phyloP scores from a whole-genome alignment of 2,888 invertebrate species.

The Steinernema carpocapsae region DNA sequence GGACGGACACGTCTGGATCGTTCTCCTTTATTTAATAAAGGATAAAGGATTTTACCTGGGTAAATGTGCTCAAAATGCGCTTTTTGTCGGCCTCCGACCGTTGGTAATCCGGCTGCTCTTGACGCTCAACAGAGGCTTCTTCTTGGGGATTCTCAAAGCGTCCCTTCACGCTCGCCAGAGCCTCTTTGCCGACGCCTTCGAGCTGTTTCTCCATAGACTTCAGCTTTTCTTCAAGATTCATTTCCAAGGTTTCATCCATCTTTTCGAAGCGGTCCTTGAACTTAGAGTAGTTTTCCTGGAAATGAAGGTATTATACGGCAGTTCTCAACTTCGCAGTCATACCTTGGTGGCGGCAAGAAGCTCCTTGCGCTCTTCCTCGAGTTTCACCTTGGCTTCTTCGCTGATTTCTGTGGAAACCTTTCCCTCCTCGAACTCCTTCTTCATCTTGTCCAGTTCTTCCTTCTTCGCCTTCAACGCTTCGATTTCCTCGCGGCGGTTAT shows the following conservation, averaged over 20 bases:
- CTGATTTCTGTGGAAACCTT: slow-evolving; percentile 30
- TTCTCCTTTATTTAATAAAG: no score
- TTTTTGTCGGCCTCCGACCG: slow-evolving; percentile 56
- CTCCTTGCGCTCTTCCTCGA: slow-evolving; percentile 55
- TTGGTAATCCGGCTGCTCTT: slow-evolving; percentile 48
- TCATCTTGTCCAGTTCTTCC: slow-evolving; percentile 59
- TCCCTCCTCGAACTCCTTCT: slow-evolving; percentile 51
- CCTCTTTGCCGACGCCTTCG: slow-evolving; percentile 59
- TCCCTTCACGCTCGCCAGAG: slow-evolving; percentile 56
- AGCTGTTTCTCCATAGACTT: slow-evolving; percentile 51
- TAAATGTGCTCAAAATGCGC: slow-evolving; percentile 61
- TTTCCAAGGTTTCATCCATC: slow-evolving; percentile 54
- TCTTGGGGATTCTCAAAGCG: slow-evolving; percentile 46
- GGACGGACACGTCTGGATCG: no score
- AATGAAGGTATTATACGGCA: neutral
- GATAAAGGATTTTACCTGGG: slow-evolving; percentile 43
- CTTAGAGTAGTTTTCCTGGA: slow-evolving; percentile 62
- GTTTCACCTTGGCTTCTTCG: slow-evolving; percentile 45
- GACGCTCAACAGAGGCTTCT: slow-evolving; percentile 37
- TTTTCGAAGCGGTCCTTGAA: slow-evolving; percentile 67
- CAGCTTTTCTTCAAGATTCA: slow-evolving; percentile 58
- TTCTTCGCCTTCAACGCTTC: slow-evolving; percentile 54
- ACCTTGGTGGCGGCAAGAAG: slow-evolving; percentile 55
- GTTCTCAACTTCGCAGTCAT: neutral
- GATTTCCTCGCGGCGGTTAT: slow-evolving; percentile 60